Conservation (phyloP, 2,113 vertebrate genomes). For the Willisornis vidua region DNA sequence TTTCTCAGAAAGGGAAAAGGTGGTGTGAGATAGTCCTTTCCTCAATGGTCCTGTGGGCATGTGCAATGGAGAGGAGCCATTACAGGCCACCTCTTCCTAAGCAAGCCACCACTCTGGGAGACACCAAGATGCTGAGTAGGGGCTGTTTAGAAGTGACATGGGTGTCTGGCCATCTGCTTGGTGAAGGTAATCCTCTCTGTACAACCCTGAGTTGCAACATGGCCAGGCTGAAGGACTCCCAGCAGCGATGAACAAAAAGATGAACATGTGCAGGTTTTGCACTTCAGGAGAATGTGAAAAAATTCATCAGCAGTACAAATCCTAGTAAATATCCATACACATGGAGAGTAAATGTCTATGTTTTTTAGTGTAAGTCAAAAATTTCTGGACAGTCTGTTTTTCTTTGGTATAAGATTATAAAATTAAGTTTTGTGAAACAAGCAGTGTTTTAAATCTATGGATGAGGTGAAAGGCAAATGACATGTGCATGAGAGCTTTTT, state of each 20-base stretch:
- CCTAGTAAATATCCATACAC: background rate
- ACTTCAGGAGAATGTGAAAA: background rate
- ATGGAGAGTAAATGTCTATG: background rate
- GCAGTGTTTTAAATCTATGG: background rate
- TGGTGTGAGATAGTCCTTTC: background rate
- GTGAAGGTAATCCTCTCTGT: background rate
- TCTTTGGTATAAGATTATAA: background rate
- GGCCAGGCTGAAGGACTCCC: background rate
- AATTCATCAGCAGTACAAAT: background rate
- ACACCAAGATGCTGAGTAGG: background rate
- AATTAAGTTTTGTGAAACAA: background rate
- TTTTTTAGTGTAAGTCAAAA: background rate
- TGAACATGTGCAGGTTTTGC: background rate
- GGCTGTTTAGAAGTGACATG: background rate
- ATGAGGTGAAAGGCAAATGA: background rate
- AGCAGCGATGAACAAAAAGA: background rate
- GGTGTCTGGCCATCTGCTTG: background rate
- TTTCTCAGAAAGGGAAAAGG: background rate
- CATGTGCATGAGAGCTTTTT: rapidly evolving
- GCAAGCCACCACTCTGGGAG: background rate
- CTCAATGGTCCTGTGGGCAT: background rate
- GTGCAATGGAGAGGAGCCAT: background rate
- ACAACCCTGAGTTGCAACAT: background rate
- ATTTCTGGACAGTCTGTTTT: background rate
- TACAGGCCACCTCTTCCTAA: background rate